These are phyloP conservation scores for Rotaria magnacalcarata DNA, from an alignment of 2,888 invertebrate genomes.

Conservation along the genomic window DNA sequence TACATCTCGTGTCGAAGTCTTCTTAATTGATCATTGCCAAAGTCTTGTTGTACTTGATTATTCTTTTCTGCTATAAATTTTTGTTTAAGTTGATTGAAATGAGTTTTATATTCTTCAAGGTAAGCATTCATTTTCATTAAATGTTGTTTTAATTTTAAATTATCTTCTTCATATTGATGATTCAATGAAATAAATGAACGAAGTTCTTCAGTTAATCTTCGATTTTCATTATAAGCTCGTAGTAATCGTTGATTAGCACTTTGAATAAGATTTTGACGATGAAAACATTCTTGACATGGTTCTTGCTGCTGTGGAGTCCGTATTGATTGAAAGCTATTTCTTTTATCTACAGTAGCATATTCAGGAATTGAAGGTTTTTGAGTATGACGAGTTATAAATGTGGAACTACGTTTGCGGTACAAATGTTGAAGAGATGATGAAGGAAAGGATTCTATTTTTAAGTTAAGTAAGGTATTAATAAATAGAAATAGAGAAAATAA, in stretches of 20 bases:
- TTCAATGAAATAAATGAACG: not conserved
- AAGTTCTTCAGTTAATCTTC: not conserved
- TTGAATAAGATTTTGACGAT: not conserved
- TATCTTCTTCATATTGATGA: not conserved
- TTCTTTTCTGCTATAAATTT: not conserved
- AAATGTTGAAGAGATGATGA: not conserved
- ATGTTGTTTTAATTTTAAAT: not conserved
- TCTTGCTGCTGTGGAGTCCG: not conserved
- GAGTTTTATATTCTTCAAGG: not conserved
- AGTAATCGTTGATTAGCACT: not conserved
- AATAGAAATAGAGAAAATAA: not conserved
- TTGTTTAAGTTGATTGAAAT: not conserved
- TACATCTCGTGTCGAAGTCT: constrained; percentile 1
- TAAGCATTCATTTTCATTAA: not conserved
- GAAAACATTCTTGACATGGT: not conserved
- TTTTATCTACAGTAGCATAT: not conserved
- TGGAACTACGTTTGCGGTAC: not conserved
- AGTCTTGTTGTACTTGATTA: not conserved
- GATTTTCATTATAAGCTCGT: not conserved
- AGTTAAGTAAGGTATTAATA: not conserved
- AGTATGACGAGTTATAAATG: not conserved
- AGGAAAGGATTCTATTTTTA: not conserved
- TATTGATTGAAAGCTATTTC: not conserved
- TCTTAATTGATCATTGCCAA: not conserved
- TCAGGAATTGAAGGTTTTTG: not conserved